Evolutionary conservation across 1,140 invertebrate genomes (phyloP).

Genomic region (Hyposmocoma kahamanoa): DNA sequence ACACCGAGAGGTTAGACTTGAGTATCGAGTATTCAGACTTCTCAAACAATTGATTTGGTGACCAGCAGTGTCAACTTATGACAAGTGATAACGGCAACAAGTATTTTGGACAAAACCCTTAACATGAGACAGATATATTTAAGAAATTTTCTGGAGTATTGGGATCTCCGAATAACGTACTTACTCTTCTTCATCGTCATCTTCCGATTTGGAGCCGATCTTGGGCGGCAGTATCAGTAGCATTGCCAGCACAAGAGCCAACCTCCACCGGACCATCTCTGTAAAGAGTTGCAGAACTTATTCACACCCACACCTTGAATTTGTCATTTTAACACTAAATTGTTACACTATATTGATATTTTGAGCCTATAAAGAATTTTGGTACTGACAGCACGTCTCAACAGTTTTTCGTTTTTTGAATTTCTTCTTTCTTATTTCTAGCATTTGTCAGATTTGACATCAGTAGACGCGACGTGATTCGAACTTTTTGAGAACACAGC

Average conservation of each 20-base stretch:
- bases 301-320: conserved; percentile 38
- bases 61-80: no score
- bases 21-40: no score
- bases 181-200: conserved; percentile 53
- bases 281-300: conserved; percentile 16
- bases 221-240: conserved; percentile 41
- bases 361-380: conserved; percentile 32
- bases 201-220: conserved; percentile 31
- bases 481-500: no score
- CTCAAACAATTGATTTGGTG: no score
- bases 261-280: conserved; percentile 53
- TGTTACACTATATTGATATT: conserved; percentile 16
- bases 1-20: no score
- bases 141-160: no score
- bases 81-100: no score
- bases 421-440: conserved; percentile 40
- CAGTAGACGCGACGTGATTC: no score
- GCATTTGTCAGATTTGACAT: not conserved
- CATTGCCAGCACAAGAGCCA: conserved; percentile 40
- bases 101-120: no score
- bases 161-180: no score
- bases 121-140: no score
- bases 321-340: conserved; percentile 57
- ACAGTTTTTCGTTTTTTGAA: conserved; percentile 49
- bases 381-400: conserved; percentile 38